Evolutionary conservation across 1,140 invertebrate genomes (phyloP).

Genomic region (Pygmarrhopalites habei): DNA sequence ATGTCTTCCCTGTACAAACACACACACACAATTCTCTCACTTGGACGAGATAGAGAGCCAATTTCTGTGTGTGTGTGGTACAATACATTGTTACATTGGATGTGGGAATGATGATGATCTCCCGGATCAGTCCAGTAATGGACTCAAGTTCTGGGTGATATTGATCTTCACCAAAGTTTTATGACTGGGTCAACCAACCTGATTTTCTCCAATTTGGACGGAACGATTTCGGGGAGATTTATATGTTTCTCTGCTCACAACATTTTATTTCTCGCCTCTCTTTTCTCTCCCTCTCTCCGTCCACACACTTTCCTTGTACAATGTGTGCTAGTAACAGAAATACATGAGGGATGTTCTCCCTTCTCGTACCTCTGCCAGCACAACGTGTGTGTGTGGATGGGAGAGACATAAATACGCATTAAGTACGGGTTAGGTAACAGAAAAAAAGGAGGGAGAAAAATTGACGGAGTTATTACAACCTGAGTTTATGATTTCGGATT

Average conservation of each 20-base stretch:
- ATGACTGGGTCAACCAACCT: slow-evolving; percentile 35
- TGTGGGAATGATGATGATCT: too few species aligned
- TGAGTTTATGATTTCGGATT: slow-evolving; percentile 5
- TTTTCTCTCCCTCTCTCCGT: neutral
- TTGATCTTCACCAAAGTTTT: slow-evolving; percentile 33
- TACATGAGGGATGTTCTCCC: too few species aligned
- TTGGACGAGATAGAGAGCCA: too few species aligned
- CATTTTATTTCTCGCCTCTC: slow-evolving; percentile 25
- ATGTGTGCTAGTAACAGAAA: too few species aligned
- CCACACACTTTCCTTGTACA: too few species aligned
- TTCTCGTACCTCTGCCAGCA: too few species aligned
- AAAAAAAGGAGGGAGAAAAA: neutral
- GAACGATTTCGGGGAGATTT: slow-evolving; percentile 22
- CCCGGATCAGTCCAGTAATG: too few species aligned
- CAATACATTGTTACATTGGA: too few species aligned
- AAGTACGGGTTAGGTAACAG: neutral
- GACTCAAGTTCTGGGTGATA: slow-evolving; percentile 11
- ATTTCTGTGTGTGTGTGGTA: too few species aligned
- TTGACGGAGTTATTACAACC: neutral
- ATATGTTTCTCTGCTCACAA: slow-evolving; percentile 18
- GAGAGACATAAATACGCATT: slow-evolving; percentile 8
- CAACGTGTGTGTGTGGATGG: too few species aligned
- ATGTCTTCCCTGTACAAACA: too few species aligned
- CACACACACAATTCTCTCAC: too few species aligned
- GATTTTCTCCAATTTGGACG: slow-evolving; percentile 25